Conservation (phyloP, 2,888 invertebrate genomes). For the Cylindroiulus punctatus region DNA sequence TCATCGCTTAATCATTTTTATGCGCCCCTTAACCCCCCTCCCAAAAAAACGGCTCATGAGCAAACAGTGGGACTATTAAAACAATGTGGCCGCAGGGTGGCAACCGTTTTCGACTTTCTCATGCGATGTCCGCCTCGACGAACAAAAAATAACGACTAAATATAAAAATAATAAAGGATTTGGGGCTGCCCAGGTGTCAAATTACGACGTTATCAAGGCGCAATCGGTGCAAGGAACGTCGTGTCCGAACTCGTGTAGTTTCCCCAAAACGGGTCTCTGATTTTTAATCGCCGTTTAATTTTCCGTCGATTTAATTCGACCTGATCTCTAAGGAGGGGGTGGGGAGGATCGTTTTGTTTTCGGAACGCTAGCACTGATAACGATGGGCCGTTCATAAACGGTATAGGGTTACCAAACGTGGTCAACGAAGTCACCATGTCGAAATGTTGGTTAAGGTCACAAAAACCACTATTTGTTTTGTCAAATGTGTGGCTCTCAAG, state of each 20-base stretch:
- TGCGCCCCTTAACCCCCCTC: neutral
- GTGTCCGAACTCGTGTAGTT: neutral
- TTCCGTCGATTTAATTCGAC: neutral
- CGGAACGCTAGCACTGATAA: neutral
- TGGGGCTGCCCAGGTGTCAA: neutral
- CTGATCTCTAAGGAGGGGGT: neutral
- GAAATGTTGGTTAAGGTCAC: too few relatives aligned
- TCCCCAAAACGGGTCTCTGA: neutral
- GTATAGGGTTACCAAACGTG: too few relatives aligned
- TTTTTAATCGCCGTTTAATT: neutral
- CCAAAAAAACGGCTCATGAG: neutral
- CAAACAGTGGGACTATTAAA: neutral
- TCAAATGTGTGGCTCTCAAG: too few relatives aligned
- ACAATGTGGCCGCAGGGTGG: neutral
- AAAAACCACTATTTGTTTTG: too few relatives aligned
- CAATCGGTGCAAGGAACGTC: neutral
- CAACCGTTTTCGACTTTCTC: neutral
- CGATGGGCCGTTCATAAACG: neutral
- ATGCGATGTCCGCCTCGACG: neutral
- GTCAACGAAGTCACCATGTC: too few relatives aligned
- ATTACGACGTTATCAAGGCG: neutral
- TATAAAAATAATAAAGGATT: conserved; percentile 1
- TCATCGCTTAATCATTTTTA: neutral
- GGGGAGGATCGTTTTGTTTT: neutral
- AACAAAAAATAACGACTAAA: neutral